Conservation (phyloP, 2,113 vertebrate species). For the Chitala chitala region DNA sequence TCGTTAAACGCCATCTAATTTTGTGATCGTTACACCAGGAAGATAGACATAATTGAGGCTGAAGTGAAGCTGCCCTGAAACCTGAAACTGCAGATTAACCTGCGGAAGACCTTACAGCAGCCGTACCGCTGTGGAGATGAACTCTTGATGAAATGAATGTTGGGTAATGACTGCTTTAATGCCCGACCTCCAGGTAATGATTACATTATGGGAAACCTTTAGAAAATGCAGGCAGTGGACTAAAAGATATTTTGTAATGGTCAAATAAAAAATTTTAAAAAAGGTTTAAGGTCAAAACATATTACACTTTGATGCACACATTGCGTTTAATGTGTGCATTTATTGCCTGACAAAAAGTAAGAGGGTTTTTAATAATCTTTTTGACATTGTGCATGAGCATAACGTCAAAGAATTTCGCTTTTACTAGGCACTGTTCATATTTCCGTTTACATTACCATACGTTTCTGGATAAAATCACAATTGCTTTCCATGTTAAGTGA, state of each 20-base stretch:
- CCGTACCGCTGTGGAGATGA: constrained; percentile 25
- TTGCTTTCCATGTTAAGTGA: background rate
- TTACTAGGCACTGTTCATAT: background rate
- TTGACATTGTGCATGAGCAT: background rate
- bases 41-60: constrained; percentile 41
- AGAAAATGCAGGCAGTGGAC: background rate
- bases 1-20: background rate
- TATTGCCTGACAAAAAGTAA: too few species aligned
- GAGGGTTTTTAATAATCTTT: background rate
- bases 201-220: constrained; percentile 5
- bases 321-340: too few species aligned
- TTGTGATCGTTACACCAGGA: constrained; percentile 18
- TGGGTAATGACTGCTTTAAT: constrained; percentile 6
- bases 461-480: background rate
- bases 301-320: too few species aligned
- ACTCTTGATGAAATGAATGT: constrained; percentile 45
- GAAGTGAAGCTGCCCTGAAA: constrained; percentile 32
- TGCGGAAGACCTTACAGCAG: constrained; percentile 41
- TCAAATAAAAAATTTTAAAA: too few species aligned
- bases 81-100: constrained; percentile 35
- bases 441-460: background rate
- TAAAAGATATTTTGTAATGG: background rate
- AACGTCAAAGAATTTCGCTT: background rate
- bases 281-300: too few species aligned
- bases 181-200: constrained; percentile 38